Base-by-base conservation (phyloP, 2,797 vertebrate species). In the Tinamus major region DNA sequence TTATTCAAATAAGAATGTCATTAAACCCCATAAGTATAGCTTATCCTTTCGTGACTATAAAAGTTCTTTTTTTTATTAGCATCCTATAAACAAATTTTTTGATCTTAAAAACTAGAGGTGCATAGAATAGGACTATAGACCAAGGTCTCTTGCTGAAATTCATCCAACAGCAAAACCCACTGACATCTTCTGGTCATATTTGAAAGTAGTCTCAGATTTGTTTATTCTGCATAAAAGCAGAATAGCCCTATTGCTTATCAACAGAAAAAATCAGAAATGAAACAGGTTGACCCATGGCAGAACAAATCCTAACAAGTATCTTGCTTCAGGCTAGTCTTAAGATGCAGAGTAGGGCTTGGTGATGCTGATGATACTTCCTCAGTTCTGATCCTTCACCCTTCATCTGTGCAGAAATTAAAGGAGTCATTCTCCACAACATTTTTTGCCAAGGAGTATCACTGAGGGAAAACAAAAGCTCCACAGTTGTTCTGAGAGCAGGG, bases 1-100 rank as follows among this genome's bases (percentile, higher is more conserved):
- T 78, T 89, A 79, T 87, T 44, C 63, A 65, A 79, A 67, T 26
- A 48, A 27, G 75, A 71, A 89, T 88, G 93, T 79, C 65, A 76
- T 6, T 86, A 80, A 87, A 24, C 67, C 26, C 55, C 6, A 6
- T 61, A 41, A 67, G 26, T 63, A 46, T 76, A 74, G 13, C 0
- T 0, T 81, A 18, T 16, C 14, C 16, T 76, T 89, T 75, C 21
- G 33, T 27, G 27, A 13, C 48, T 85, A 8, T 62, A 61, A 59
- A 48, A 49, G 11, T 65, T 70, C 62, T 51, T 74, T 74, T 70
- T 35, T 87, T 17, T 33, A 6, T 65, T 59, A 48, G 53, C 27
- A 71, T 58, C 8, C 10, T 78, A 6, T 44, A 19, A 53, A 53
- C 37, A 9, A 3, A 4, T 9, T 72, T 78, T 79, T 89, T 48